Evolutionary conservation across 2,888 invertebrate species (phyloP), one percentile per base, ranked within the genome.

Genomic region (Griposia aprilina): DNA sequence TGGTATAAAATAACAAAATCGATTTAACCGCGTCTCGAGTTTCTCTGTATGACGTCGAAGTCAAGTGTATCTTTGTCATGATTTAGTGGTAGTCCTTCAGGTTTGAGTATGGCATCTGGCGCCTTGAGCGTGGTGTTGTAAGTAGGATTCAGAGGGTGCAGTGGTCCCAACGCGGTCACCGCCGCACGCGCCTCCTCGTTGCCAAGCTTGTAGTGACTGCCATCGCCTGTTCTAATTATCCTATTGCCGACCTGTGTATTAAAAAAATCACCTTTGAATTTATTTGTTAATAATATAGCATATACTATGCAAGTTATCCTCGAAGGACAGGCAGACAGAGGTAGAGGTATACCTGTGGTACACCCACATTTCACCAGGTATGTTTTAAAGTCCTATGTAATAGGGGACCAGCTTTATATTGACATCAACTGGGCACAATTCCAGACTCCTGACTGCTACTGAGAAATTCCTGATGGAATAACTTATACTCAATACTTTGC

Each of bases 191-290:
- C 93, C 48, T 94, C 93, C 0, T 96, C 95, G 26, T 91, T 93
- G 0, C 97, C 97, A 13, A 97, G 97, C 4, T 94, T 90, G 65
- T 96, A 97, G 89, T 98, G 98, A 0, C 95, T 97, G 0, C 98
- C 98, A 89, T 98, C 98, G 0, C 98, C 98, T 0, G 97, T 97
- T 84, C 97, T 95, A 20, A 95, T 86, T 10, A 97, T 97, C 55
- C 98, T 96, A 81, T 97, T 97, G 81, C 94, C 91, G 0, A 98
- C 96, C 96, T 97, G 83, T 66, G 77, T 83, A 62, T 76, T 57
- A 52, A 10, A 72, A n/a, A 85, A n/a, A 20, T n/a, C 7, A 36
- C 13, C 20, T 17, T 13, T n/a, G 17, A 57, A 11, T n/a, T 4
- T 2, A 41, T 4, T 41, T 41, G 41, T 41, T 41, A 41, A 41